These are phyloP conservation scores for Andrena cerasifolii DNA, from an alignment of 1,140 invertebrate genomes.

Conservation along the genomic window DNA sequence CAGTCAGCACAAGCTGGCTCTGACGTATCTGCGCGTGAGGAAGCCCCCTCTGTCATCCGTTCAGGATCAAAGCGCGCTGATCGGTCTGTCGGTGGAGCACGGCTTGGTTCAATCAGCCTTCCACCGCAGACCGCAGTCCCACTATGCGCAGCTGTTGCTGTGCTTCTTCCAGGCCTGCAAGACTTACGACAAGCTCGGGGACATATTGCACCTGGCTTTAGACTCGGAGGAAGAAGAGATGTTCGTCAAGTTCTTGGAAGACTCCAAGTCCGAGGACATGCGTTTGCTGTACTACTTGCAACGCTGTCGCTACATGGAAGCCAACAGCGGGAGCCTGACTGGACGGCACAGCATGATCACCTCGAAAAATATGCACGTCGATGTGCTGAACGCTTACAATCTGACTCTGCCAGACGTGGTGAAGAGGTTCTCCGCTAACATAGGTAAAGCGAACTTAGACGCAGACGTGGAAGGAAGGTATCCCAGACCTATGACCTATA, in stretches of 20 bases:
- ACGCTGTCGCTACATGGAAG: constrained; percentile 79
- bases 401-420: constrained; percentile 75
- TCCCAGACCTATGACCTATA: constrained; percentile 76
- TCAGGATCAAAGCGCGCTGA: constrained; percentile 80
- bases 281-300: constrained; percentile 78
- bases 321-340: constrained; percentile 76
- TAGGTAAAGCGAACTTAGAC: constrained; percentile 31
- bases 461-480: constrained; percentile 53
- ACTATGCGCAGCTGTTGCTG: constrained; percentile 72
- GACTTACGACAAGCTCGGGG: constrained; percentile 80
- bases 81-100: constrained; percentile 84
- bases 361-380: constrained; percentile 8
- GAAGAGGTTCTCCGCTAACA: constrained; percentile 65
- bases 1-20: constrained; percentile 82
- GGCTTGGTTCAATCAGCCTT: constrained; percentile 84
- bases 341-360: constrained; percentile 2
- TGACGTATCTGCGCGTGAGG: constrained; percentile 82
- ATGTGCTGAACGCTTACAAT: constrained; percentile 74
- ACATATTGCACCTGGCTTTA: constrained; percentile 84
- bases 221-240: constrained; percentile 83
- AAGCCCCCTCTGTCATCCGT: constrained; percentile 82
- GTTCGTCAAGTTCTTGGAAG: constrained; percentile 82
- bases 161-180: constrained; percentile 80
- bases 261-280: constrained; percentile 74
- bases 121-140: constrained; percentile 81